Percentiles rank a stretch among this genome's conserved stretches.
Conservation (phyloP, 2,888 invertebrate species). For the Sipha maydis region DNA sequence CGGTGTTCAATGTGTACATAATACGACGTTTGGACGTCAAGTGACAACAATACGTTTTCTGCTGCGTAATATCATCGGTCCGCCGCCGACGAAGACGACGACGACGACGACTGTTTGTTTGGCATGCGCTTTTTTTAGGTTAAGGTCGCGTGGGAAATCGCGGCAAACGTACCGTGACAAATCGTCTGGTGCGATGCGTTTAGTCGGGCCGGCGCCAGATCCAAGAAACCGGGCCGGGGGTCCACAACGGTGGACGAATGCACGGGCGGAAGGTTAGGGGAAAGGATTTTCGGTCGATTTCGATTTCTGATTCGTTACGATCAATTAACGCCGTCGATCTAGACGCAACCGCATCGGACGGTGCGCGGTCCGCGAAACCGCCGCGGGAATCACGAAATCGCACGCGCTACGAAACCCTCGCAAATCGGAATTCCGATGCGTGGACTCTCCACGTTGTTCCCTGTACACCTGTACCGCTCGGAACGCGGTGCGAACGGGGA, state of each 20-base stretch:
- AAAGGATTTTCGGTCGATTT: slow-evolving; percentile 38
- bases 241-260: too few relatives aligned
- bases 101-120: neutral
- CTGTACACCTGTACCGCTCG: too few relatives aligned
- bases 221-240: too few relatives aligned
- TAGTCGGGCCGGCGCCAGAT: too few relatives aligned
- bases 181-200: slow-evolving; percentile 27
- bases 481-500: too few relatives aligned
- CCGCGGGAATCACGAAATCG: slow-evolving; percentile 2
- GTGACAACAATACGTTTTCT: neutral
- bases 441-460: too few relatives aligned
- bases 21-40: neutral
- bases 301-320: slow-evolving; percentile 57
- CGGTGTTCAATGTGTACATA: too few relatives aligned
- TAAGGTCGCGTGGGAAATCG: slow-evolving; percentile 42
- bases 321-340: slow-evolving; percentile 35
- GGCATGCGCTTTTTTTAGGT: slow-evolving; percentile 39
- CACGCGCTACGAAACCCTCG: neutral
- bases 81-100: too few relatives aligned
- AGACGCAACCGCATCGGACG: neutral
- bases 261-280: too few relatives aligned
- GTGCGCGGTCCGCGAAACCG: too few relatives aligned
- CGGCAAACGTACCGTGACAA: slow-evolving; percentile 23
- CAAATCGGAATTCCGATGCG: slow-evolving; percentile 37
- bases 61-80: neutral